Conservation (phyloP, 1,140 invertebrate genomes). For the Apis dorsata region DNA sequence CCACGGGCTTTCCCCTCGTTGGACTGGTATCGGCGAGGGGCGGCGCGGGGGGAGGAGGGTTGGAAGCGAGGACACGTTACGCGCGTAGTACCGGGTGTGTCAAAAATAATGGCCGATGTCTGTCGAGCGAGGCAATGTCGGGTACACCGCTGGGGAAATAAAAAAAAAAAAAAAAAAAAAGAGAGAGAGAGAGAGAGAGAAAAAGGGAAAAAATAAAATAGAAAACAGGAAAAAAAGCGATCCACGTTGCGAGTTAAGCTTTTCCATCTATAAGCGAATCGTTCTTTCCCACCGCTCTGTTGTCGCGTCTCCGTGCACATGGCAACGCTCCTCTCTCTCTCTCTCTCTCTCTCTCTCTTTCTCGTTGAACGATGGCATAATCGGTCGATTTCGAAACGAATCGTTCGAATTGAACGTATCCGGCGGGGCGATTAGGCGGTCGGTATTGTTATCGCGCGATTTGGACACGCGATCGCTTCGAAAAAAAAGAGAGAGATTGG, state of each 20-base stretch:
- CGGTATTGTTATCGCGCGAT: too few relatives aligned
- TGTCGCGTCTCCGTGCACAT: too few relatives aligned
- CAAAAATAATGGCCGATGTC: constrained; percentile 67
- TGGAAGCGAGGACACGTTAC: constrained; percentile 3
- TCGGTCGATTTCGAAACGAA: constrained; percentile 37
- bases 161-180: neutral
- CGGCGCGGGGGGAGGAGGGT: neutral
- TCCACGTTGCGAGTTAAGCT: neutral
- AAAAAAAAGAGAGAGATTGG: too few relatives aligned
- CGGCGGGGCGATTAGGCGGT: neutral
- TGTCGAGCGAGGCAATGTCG: constrained; percentile 52
- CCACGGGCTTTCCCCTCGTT: constrained; percentile 30
- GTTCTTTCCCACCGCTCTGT: too few relatives aligned
- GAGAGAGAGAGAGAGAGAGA: too few relatives aligned
- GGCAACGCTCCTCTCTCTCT: too few relatives aligned
- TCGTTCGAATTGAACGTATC: neutral
- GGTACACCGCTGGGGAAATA: neutral
- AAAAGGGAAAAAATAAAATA: neutral
- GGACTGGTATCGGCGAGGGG: constrained; percentile 9
- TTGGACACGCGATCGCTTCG: too few relatives aligned
- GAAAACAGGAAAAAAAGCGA: neutral
- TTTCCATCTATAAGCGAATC: too few relatives aligned
- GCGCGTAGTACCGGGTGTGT: constrained; percentile 49
- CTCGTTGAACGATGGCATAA: neutral
- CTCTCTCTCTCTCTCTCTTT: neutral